phyloP scores from a whole-genome alignment of 2,113 vertebrate genomes.

The Eleginops maclovinus region DNA sequence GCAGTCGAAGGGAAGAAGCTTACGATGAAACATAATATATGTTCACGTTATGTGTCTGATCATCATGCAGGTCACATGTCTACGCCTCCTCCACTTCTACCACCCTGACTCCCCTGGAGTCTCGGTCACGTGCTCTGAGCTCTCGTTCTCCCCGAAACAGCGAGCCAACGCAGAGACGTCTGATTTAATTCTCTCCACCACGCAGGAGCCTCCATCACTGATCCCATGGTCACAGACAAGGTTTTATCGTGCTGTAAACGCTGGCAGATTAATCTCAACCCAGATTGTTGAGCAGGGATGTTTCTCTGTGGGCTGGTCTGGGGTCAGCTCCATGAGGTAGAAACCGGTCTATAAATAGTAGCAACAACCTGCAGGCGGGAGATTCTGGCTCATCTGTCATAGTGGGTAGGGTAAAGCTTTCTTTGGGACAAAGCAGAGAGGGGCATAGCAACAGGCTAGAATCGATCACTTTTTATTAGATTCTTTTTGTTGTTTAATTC shows the following conservation, averaged over 20 bases:
- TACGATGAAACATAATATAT: neutral
- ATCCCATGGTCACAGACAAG: constrained; percentile 59
- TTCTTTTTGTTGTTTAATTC: too few species aligned
- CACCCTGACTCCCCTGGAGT: constrained; percentile 46
- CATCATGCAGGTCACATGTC: constrained; percentile 43
- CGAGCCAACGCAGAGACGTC: constrained; percentile 33
- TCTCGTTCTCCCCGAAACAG: constrained; percentile 29
- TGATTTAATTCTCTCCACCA: constrained; percentile 55
- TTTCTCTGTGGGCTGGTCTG: constrained; percentile 59
- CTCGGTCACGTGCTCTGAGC: constrained; percentile 55
- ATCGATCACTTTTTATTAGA: too few species aligned
- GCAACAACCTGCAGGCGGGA: constrained; percentile 59
- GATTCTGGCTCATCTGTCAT: constrained; percentile 59
- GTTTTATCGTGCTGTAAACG: constrained; percentile 64
- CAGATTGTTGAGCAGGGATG: constrained; percentile 62
- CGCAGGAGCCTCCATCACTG: constrained; percentile 53
- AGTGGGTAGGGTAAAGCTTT: constrained; percentile 38
- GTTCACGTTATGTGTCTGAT: constrained; percentile 32
- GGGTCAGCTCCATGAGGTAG: constrained; percentile 63
- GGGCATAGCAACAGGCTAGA: neutral
- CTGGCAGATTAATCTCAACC: constrained; percentile 66
- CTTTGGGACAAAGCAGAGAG: constrained; percentile 27
- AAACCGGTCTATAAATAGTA: constrained; percentile 76
- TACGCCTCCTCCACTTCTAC: constrained; percentile 52
- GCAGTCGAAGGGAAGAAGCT: neutral